Percentiles rank a stretch among this genome's conserved stretches.
Conservation (phyloP, 2,113 vertebrate species). For the human (Homo sapiens) region GRCh38 chr3:27708501-27709000, state of each 20-base stretch:
- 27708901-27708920: background rate
- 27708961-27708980: background rate
- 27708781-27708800: conserved; percentile 81
- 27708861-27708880: background rate
- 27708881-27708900: background rate
- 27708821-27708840: conserved; percentile 64
- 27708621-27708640: conserved; percentile 81
- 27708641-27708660: conserved; percentile 75
- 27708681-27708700: conserved; percentile 84
- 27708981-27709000: background rate
- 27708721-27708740: conserved; percentile 83
- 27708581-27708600: conserved; percentile 3
- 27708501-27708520: background rate
- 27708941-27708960: background rate
- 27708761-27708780: conserved; percentile 83
- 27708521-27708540: background rate
- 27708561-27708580: background rate
- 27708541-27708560: background rate
- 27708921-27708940: background rate
- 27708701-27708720: conserved; percentile 79
- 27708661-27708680: conserved; percentile 78
- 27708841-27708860: conserved; percentile 60
- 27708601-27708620: conserved; percentile 73
- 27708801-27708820: conserved; percentile 78
- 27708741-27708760: conserved; percentile 83